These are phyloP conservation scores for Acanthornis magna DNA, from an alignment of 2,797 vertebrate genomes.

Conservation along the genomic window DNA sequence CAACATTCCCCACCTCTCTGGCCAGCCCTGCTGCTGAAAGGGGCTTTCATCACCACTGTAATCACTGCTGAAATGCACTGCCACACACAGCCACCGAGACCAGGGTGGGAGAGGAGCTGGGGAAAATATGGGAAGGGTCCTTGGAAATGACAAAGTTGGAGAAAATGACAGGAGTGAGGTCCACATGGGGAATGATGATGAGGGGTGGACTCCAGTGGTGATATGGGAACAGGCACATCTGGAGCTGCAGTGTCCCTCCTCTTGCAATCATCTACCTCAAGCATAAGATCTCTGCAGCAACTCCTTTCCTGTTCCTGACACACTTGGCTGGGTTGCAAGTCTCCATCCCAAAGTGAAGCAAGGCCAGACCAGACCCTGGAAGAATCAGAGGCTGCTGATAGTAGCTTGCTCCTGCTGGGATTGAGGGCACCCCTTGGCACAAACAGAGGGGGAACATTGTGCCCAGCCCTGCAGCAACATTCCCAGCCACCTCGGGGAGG, in stretches of 20 bases:
- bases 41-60: neutral
- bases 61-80: neutral
- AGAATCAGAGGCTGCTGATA: neutral
- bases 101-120: neutral
- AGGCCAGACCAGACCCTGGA: neutral
- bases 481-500: neutral
- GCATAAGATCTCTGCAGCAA: accelerated
- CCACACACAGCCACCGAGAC: neutral
- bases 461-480: neutral
- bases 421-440: neutral
- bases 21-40: neutral
- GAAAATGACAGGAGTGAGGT: neutral
- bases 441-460: neutral
- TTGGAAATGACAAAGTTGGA: neutral
- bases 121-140: neutral
- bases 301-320: neutral
- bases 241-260: neutral
- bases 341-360: neutral
- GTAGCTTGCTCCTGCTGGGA: neutral
- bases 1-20: accelerated
- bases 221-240: neutral
- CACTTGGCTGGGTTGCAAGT: neutral
- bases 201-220: neutral
- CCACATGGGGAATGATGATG: neutral
- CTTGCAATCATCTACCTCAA: neutral